Evolutionary conservation across 2,888 invertebrate species (phyloP).

Genomic region (Cephus nigrinus): DNA sequence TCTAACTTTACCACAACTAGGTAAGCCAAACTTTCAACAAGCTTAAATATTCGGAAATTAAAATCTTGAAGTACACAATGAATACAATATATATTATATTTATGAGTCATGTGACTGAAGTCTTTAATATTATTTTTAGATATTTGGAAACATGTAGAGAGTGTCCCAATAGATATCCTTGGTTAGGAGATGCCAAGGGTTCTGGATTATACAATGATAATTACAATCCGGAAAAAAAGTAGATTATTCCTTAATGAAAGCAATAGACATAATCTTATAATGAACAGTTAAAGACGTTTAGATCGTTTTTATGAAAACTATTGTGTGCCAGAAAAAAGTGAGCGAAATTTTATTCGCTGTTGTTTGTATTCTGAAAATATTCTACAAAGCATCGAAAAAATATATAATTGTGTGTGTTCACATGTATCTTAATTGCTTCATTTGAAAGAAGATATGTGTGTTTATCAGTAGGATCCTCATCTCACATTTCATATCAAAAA

Average conservation of each 20-base stretch:
- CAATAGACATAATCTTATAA: constrained; percentile 10
- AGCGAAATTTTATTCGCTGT: neutral
- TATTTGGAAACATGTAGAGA: constrained; percentile 90
- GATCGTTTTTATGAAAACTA: neutral
- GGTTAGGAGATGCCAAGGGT: constrained; percentile 89
- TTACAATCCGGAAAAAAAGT: constrained; percentile 77
- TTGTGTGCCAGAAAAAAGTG: constrained; percentile 5
- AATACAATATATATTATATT: neutral
- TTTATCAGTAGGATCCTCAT: neutral
- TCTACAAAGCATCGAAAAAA: neutral
- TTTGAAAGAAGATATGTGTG: constrained; percentile 9
- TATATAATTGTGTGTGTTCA: neutral
- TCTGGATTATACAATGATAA: constrained; percentile 84
- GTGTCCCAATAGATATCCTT: constrained; percentile 87
- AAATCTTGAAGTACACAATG: neutral
- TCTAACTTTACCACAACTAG: constrained; percentile 82
- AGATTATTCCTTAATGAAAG: constrained; percentile 21
- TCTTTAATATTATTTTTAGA: constrained; percentile 60
- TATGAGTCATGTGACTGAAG: neutral
- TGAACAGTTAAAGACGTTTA: neutral
- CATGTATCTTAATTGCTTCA: neutral
- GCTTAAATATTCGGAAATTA: neutral
- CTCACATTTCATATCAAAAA: neutral
- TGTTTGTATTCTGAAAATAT: neutral
- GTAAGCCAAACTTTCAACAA: constrained; percentile 43